phyloP scores from a whole-genome alignment of 2,888 invertebrate genomes.

The Taenaris catops region DNA sequence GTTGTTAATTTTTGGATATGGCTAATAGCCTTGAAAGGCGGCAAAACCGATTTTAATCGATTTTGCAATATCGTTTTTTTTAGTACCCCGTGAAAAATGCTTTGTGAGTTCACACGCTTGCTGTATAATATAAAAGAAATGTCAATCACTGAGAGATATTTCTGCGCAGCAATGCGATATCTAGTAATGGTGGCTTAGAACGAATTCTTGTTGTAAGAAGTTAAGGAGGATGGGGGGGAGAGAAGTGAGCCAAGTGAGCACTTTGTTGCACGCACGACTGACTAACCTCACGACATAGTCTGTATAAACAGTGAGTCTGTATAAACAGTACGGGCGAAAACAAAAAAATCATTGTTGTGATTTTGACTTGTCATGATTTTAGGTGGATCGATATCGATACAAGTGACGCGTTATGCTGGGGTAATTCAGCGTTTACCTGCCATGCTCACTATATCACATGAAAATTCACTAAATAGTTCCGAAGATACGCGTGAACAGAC shows the following conservation, averaged over 20 bases:
- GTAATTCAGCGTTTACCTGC: no score
- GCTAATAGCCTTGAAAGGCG: no score
- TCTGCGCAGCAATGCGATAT: constrained; percentile 1
- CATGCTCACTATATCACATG: no score
- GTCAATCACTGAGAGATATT: no score
- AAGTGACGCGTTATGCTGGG: constrained; percentile 12
- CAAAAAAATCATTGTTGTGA: constrained; percentile 29
- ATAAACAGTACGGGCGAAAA: constrained; percentile 32
- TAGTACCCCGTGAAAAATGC: no score
- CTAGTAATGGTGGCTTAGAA: constrained; percentile 6
- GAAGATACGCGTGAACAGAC: no score
- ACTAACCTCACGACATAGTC: constrained; percentile 48
- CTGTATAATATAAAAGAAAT: no score
- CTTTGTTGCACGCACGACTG: constrained; percentile 68
- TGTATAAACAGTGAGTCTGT: constrained; percentile 39
- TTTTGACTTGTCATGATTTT: constrained; percentile 15
- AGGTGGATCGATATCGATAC: constrained; percentile 11
- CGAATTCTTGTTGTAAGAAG: constrained; percentile 13
- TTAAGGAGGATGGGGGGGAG: constrained; percentile 29
- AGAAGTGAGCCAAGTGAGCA: constrained; percentile 56
- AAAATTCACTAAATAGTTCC: no score
- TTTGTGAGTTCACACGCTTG: no score
- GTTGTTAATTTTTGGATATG: no score
- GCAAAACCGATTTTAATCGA: no score
- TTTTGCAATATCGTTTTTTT: no score